A percentile compares a stretch with the other conserved stretches of the same genome.
Evolutionary conservation across 2,888 invertebrate species (phyloP).

Genomic region (Leptopterna dolabrata): DNA sequence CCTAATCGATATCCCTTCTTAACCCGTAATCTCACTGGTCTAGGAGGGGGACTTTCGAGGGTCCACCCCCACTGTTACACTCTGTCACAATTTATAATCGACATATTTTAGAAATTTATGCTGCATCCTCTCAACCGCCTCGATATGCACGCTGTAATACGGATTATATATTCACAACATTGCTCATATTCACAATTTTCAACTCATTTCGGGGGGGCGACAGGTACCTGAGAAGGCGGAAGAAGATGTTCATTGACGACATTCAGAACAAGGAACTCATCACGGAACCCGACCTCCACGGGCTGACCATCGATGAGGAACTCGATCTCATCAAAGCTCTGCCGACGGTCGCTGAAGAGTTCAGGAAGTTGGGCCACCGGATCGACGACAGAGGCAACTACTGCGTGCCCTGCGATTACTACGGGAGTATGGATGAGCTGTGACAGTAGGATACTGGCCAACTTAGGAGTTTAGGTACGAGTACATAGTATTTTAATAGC

Average conservation of each 20-base stretch:
- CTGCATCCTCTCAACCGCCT: too few relatives aligned
- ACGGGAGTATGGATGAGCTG: neutral
- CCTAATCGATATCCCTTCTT: too few relatives aligned
- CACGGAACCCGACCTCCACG: neutral
- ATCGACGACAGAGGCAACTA: neutral
- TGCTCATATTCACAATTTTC: too few relatives aligned
- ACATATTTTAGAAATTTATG: too few relatives aligned
- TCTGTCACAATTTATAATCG: too few relatives aligned
- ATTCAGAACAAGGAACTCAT: slow-evolving; percentile 4
- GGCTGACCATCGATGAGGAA: neutral
- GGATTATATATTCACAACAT: too few relatives aligned
- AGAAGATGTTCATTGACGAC: slow-evolving; percentile 21
- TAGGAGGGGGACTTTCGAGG: too few relatives aligned
- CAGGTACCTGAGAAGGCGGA: neutral
- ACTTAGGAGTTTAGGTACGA: too few relatives aligned
- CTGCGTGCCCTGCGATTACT: slow-evolving; percentile 40
- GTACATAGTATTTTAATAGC: too few relatives aligned
- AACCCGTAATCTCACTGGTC: too few relatives aligned
- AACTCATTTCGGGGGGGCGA: neutral
- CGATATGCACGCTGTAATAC: too few relatives aligned
- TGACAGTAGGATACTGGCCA: neutral
- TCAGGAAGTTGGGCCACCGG: neutral
- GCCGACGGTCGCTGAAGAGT: neutral
- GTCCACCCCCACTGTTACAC: too few relatives aligned
- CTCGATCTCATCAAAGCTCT: slow-evolving; percentile 27